Conservation (phyloP, 1,140 invertebrate genomes). For the Condylostylus longicornis region DNA sequence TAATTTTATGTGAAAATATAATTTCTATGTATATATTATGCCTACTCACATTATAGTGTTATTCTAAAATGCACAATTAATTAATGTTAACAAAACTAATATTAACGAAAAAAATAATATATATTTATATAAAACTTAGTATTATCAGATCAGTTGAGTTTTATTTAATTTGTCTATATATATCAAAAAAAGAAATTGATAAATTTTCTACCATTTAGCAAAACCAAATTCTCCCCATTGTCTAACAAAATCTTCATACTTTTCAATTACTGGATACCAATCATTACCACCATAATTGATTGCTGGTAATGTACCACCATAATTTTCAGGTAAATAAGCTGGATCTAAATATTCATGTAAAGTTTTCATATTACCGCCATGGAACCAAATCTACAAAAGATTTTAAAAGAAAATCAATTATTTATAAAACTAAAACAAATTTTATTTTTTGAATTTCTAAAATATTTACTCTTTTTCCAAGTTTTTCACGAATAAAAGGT, state of each 20-base stretch:
- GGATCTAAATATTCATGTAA: constrained; percentile 59
- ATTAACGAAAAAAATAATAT: too few species aligned
- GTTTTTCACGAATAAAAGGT: constrained; percentile 71
- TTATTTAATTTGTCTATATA: too few species aligned
- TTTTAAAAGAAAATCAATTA: constrained; percentile 31
- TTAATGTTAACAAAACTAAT: too few species aligned
- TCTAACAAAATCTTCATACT: constrained; percentile 43
- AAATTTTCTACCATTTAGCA: constrained; percentile 31
- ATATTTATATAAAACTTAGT: too few species aligned
- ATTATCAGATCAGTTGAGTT: too few species aligned
- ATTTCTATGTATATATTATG: too few species aligned
- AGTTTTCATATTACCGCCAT: constrained; percentile 55
- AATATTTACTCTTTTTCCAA: constrained; percentile 61
- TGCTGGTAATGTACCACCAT: constrained; percentile 50
- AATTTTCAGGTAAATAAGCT: constrained; percentile 49
- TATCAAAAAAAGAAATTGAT: constrained; percentile 6
- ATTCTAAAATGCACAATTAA: too few species aligned
- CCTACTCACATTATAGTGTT: too few species aligned
- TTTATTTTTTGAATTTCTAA: too few species aligned
- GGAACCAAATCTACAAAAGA: constrained; percentile 61
- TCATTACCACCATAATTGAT: constrained; percentile 58
- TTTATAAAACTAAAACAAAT: too few species aligned
- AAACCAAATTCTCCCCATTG: constrained; percentile 51
- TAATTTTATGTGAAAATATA: too few species aligned
- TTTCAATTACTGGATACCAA: constrained; percentile 53